Base-by-base conservation (phyloP, 1,140 invertebrate species). In the Musca vetustissima region DNA sequence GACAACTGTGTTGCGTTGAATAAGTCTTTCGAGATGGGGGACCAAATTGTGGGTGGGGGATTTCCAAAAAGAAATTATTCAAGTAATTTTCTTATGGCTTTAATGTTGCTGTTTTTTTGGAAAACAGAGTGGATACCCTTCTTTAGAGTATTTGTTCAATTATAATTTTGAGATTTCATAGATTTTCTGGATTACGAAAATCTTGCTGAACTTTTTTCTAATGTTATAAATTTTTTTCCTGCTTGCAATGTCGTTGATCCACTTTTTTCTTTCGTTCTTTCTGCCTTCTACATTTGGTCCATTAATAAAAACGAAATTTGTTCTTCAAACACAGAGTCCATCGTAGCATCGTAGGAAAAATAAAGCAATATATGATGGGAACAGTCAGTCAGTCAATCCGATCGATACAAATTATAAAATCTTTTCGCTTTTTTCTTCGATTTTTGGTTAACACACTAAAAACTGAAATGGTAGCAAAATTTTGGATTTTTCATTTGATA, bases 171-270 rank as follows among this genome's bases (percentile, higher is more conserved):
- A 8, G 36, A 2, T 43, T 9, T 13, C 36, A 11, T 43, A 8
- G 36, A 43, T 43, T 43, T 43, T 13, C 36, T 11, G 7, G 7
- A 43, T 8, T 43, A 8, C 36, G 36, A 52, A 19, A 52, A 36
- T 21, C 22, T 43, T 19, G 2, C 6, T 17, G 21, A 28, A 9
- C 17, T 36, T 61, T 61, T 61, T 61, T 21, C 14, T 13, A n/a
- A 19, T 61, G 57, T 36, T 61, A 61, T 36, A 61, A 28, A 61
- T 61, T 61, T 61, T 61, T 61, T 61, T 61, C 57, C 32, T 59
- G 1, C 55, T 17, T 43, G 4, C 36, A 13, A 43, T 43, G 36
- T 7, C 28, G 3, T 32, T 32, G 28, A 32, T 32, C 36, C 36
- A 9, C 36, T 43, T 36, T 61, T 36, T 59, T 43, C 43, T 61